phyloP scores from a whole-genome alignment of 1,140 invertebrate species.

The Orchesella cincta region DNA sequence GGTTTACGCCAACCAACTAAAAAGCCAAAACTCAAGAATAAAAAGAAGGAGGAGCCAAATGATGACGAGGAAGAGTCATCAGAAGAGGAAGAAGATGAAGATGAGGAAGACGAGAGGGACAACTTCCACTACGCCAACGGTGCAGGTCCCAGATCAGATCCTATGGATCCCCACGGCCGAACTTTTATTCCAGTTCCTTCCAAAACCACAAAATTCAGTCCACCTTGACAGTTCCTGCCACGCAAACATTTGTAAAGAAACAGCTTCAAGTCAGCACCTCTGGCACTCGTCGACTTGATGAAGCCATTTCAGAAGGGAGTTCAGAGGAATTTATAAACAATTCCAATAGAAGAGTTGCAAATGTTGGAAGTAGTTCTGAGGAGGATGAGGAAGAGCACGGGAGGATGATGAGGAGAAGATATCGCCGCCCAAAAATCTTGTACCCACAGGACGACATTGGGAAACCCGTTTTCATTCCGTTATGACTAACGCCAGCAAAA shows the following conservation, averaged over 20 bases:
- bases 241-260: not conserved
- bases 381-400: not conserved
- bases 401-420: not conserved
- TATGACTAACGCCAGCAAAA: slow-evolving; percentile 10
- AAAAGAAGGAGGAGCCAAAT: slow-evolving; percentile 23
- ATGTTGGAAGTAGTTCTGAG: not conserved
- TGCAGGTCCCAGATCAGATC: not conserved
- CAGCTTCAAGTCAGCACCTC: not conserved
- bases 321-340: not conserved
- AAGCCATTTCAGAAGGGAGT: not conserved
- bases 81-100: not conserved
- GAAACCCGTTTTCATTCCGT: slow-evolving; percentile 12
- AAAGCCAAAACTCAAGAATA: slow-evolving; percentile 20
- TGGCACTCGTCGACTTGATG: not conserved
- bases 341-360: not conserved
- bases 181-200: not conserved
- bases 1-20: slow-evolving; percentile 7
- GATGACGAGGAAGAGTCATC: slow-evolving; percentile 17
- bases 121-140: too few relatives aligned
- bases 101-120: not conserved
- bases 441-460: not conserved
- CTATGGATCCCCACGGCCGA: not conserved
- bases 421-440: not conserved
- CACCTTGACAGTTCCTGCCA: not conserved
- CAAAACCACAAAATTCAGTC: not conserved